phyloP scores from a whole-genome alignment of 2,888 invertebrate genomes.

The Globia sparganii region DNA sequence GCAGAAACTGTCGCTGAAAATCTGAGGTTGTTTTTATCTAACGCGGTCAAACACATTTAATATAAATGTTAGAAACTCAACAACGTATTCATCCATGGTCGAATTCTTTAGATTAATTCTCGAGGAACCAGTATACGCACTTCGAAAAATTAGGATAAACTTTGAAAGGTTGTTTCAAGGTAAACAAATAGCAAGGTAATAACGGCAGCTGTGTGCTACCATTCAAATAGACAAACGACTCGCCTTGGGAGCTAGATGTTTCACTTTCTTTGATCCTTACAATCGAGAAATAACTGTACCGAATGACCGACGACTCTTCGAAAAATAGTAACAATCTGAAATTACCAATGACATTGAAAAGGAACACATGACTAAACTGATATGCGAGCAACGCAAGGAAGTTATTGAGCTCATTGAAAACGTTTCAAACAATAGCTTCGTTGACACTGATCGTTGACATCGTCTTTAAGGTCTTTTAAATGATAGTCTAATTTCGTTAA shows the following conservation, averaged over 20 bases:
- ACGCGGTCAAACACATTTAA: constrained; percentile 7
- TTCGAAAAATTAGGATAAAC: constrained; percentile 37
- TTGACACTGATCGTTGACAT: constrained; percentile 66
- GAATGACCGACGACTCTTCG: constrained; percentile 31
- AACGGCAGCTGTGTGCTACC: constrained; percentile 59
- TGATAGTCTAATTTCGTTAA: constrained; percentile 63
- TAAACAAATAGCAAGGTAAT: constrained; percentile 67
- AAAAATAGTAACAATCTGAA: constrained; percentile 45
- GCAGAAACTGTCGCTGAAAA: constrained; percentile 10
- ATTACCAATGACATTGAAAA: constrained; percentile 65
- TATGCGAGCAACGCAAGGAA: constrained; percentile 64
- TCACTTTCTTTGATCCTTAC: constrained; percentile 67
- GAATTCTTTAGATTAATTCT: constrained; percentile 45
- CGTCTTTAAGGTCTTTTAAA: constrained; percentile 62
- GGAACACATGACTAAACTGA: constrained; percentile 62
- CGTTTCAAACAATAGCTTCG: constrained; percentile 69
- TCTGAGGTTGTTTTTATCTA: constrained; percentile 2
- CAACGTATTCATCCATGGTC: constrained; percentile 9
- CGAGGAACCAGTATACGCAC: constrained; percentile 30
- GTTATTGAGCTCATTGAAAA: constrained; percentile 75
- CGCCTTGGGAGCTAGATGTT: constrained; percentile 60
- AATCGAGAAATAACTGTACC: constrained; percentile 29
- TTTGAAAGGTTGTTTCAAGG: constrained; percentile 73
- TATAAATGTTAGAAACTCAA: constrained; percentile 12
- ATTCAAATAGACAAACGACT: constrained; percentile 53